Evolutionary conservation across 2,113 vertebrate genomes (phyloP).

Genomic region (Opisthocomus hoazin): DNA sequence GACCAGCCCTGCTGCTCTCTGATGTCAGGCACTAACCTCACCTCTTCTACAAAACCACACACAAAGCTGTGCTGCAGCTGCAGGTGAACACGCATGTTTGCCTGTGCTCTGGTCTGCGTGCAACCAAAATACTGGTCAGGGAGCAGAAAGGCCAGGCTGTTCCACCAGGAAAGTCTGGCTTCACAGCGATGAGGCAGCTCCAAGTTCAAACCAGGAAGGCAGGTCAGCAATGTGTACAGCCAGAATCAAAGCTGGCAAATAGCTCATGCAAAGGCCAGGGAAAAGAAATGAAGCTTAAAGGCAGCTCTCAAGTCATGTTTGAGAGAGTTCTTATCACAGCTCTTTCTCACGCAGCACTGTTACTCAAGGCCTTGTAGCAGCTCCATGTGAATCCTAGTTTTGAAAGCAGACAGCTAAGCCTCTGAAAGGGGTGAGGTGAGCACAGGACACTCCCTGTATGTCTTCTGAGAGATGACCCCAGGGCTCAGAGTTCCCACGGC

Average conservation of each 20-base stretch:
- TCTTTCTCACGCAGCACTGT: neutral
- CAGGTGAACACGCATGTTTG: neutral
- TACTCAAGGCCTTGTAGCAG: neutral
- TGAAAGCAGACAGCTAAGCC: neutral
- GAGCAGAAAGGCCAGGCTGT: neutral
- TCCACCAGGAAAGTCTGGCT: neutral
- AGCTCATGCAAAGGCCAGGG: neutral
- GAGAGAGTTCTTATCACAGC: neutral
- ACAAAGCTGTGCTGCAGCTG: neutral
- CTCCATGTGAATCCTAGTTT: neutral
- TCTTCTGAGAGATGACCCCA: neutral
- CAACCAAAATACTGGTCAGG: neutral
- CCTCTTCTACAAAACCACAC: neutral
- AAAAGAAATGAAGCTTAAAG: neutral
- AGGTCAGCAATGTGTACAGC: neutral
- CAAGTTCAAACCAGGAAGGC: neutral
- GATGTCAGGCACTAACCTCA: neutral
- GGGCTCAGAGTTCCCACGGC: neutral
- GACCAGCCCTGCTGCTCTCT: neutral
- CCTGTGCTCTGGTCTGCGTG: accelerated
- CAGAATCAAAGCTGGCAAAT: neutral
- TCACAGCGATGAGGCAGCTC: neutral
- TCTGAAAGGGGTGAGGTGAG: neutral
- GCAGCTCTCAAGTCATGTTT: neutral
- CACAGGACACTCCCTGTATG: neutral